phyloP scores from a whole-genome alignment of 2,797 vertebrate species.

The Dipus sagitta region DNA sequence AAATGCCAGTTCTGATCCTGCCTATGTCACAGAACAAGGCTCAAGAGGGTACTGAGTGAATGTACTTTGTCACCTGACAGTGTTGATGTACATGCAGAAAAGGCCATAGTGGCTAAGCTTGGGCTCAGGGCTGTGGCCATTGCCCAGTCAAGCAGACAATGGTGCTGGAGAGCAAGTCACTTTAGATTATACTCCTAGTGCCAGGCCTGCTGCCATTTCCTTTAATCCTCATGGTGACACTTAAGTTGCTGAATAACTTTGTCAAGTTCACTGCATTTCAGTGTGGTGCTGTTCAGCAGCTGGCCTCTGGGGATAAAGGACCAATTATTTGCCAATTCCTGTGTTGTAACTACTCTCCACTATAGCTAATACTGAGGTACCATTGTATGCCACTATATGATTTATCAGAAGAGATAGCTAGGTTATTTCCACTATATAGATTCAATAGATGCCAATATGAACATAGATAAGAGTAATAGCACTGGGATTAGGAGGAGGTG shows the following conservation, averaged over 20 bases:
- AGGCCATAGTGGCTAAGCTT: background rate
- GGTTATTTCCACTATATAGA: background rate
- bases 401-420: background rate
- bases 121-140: background rate
- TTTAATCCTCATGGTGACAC: slow-evolving; percentile 3
- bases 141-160: background rate
- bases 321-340: background rate
- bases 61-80: background rate
- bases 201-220: background rate
- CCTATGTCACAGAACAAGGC: background rate
- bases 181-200: background rate
- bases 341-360: background rate
- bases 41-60: background rate
- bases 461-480: background rate
- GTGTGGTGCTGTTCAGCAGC: background rate
- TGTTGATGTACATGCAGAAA: background rate
- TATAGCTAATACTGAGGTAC: background rate
- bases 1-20: background rate
- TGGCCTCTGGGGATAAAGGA: background rate
- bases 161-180: background rate
- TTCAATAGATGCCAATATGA: background rate
- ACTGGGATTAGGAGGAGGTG: background rate
- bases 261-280: background rate
- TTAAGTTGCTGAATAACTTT: background rate
- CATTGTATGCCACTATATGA: background rate